phyloP scores from a whole-genome alignment of 2,113 vertebrate species.

The Mus spicilegus region DNA sequence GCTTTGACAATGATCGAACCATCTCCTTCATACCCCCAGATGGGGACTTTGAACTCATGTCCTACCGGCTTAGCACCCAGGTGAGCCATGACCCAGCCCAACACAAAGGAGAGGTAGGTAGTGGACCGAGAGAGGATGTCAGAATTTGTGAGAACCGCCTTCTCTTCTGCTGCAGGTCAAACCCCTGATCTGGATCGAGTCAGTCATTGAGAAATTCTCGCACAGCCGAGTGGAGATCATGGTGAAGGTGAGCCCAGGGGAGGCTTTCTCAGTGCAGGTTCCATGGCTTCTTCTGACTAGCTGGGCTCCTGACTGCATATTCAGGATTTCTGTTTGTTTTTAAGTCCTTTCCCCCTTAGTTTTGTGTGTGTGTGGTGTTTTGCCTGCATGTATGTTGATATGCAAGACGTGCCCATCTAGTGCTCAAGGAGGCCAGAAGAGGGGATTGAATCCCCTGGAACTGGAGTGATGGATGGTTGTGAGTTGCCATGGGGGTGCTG shows the following conservation, averaged over 20 bases:
- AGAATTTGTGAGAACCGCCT: too few relatives aligned
- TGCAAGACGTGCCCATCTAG: background rate
- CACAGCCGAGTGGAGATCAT: slow-evolving; percentile 97
- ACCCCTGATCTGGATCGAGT: slow-evolving; percentile 97
- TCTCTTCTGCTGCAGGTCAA: slow-evolving; percentile 89
- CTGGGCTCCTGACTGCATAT: background rate
- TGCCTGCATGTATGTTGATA: background rate
- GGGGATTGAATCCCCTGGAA: background rate
- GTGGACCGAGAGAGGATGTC: fast-evolving
- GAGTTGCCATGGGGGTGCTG: background rate
- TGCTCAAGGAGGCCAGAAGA: background rate
- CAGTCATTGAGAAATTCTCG: slow-evolving; percentile 96
- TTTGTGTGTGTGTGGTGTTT: background rate
- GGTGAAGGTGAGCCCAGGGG: slow-evolving; percentile 90
- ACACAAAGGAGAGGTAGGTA: background rate
- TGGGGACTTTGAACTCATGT: slow-evolving; percentile 97
- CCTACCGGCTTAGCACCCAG: slow-evolving; percentile 95
- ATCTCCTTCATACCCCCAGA: slow-evolving; percentile 97
- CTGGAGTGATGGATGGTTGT: background rate
- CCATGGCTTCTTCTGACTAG: too few relatives aligned
- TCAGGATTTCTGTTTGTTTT: background rate
- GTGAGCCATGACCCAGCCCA: slow-evolving; percentile 75
- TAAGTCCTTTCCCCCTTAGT: background rate
- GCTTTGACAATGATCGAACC: slow-evolving; percentile 95
- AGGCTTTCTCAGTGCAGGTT: fast-evolving